Evolutionary conservation across 2,888 invertebrate genomes (phyloP), one percentile per base, ranked within the genome.

Genomic region (Ochlodes sylvanus): DNA sequence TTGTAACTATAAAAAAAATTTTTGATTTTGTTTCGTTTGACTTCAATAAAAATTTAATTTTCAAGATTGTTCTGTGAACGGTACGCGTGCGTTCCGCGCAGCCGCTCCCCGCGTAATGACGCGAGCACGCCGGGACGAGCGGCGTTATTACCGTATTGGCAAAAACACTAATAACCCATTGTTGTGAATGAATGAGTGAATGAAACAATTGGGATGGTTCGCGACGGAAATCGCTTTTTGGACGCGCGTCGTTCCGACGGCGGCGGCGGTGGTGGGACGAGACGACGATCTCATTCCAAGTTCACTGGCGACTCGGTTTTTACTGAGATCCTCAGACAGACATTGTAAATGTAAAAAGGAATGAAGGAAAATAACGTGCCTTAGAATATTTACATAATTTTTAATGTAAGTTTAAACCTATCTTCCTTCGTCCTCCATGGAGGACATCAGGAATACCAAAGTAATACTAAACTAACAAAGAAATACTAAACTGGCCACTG

Each of bases 151-250:
- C 76, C 74, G 75, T 75, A 75, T 79, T 80, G 76, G 84, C 84
- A 87, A 86, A 86, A 86, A 86, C 83, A 73, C 79, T 87, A 87
- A 87, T 86, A 84, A 84, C 85, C 84, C 79, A 86, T 87, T 87
- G 86, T 87, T 79, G 79, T 76, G 77, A 67, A 57, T 72, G 65
- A 78, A 67, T 76, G 77, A 67, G 55, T 72, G 65, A 78, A 67
- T 38, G 55, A 62, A 47, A 58, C 64, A 71, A 68, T 68, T 55
- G 50, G 42, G 17, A 15, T 52, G 12, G 54, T 56, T 44, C 14
- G 34, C 32, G 42, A 60, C 69, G 69, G 71, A 68, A 65, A 69
- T 63, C 55, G 32, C 54, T 64, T 65, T 65, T 65, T 61, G 65
- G 63, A 34, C 54, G 50, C 44, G 50, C 50, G 17, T 50, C 50